A percentile compares a stretch with the other conserved stretches of the same genome.
Conservation (phyloP, 2,113 vertebrate genomes). For the Crypturellus undulatus region DNA sequence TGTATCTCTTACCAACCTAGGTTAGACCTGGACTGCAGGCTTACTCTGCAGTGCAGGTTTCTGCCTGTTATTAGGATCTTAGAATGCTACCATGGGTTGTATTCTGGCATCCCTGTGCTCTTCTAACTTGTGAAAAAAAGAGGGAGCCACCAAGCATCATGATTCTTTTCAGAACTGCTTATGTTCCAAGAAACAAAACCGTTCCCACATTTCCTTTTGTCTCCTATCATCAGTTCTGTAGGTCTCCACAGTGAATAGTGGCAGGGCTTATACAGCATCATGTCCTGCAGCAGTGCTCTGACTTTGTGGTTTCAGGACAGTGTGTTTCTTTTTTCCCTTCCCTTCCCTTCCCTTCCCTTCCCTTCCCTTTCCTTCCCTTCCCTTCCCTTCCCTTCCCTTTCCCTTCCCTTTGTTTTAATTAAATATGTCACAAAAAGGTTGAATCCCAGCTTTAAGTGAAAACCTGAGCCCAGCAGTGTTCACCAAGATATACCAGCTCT, state of each 20-base stretch:
- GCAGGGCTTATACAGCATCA: accelerated
- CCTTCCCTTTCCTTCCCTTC: background rate
- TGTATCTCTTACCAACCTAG: background rate
- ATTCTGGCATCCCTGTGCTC: background rate
- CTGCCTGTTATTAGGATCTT: background rate
- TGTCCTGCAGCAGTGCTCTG: accelerated
- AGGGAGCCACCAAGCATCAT: background rate
- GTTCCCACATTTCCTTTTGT: background rate
- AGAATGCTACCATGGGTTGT: background rate
- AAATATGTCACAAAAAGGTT: background rate
- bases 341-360: background rate
- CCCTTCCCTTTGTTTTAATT: background rate
- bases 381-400: no score
- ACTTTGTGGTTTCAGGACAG: background rate
- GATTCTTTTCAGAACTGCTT: background rate
- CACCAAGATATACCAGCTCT: background rate
- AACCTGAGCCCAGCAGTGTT: background rate
- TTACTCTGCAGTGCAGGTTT: background rate
- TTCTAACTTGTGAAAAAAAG: background rate
- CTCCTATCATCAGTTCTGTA: background rate
- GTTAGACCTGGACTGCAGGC: background rate
- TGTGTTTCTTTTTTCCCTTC: background rate
- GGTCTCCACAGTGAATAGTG: background rate
- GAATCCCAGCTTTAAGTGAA: background rate
- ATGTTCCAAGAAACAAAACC: background rate